A percentile compares a stretch with the other conserved stretches of the same genome.
These are phyloP conservation scores for Paracyprichromis sp. DNA, from an alignment of 2,113 vertebrate genomes.

Conservation along the genomic window DNA sequence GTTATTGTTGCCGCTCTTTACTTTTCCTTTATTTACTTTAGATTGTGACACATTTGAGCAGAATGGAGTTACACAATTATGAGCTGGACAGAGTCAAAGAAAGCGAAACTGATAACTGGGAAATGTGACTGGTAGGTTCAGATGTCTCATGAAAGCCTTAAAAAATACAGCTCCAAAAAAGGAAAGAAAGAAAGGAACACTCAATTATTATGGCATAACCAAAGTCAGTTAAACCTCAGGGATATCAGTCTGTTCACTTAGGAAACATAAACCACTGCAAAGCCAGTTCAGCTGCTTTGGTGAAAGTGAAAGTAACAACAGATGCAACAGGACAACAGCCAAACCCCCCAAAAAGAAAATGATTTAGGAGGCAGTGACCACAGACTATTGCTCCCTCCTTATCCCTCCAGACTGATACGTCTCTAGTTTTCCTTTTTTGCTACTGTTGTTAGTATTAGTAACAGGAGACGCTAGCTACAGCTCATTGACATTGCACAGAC, in stretches of 20 bases:
- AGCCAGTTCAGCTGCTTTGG: not conserved
- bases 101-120: not conserved
- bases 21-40: not conserved
- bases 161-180: not conserved
- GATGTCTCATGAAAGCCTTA: not conserved
- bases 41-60: not conserved
- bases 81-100: not conserved
- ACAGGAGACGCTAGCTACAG: not conserved
- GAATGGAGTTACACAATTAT: not conserved
- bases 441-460: not conserved
- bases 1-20: not conserved
- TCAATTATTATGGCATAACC: not conserved
- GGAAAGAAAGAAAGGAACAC: not conserved
- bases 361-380: not conserved
- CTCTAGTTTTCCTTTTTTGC: not conserved
- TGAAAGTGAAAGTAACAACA: not conserved
- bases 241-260: not conserved
- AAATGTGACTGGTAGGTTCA: not conserved
- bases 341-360: not conserved
- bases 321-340: not conserved
- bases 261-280: not conserved
- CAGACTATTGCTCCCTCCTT: not conserved
- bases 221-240: not conserved
- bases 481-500: not conserved
- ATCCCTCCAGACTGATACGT: fast-evolving